These are phyloP conservation scores for Ophion obscuratus DNA, from an alignment of 2,888 invertebrate species.

Conservation along the genomic window DNA sequence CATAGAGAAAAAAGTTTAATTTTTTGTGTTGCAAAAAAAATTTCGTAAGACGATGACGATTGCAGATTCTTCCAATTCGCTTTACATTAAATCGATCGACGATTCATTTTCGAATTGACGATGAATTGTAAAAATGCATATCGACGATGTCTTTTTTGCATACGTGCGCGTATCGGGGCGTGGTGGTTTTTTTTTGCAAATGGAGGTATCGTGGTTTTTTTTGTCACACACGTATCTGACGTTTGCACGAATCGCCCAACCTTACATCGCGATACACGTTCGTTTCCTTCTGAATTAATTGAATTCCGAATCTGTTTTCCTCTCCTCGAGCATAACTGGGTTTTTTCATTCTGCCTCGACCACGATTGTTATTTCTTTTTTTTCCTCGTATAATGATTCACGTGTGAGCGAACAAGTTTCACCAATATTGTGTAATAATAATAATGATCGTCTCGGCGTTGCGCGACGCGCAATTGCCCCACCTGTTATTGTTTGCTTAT, in stretches of 20 bases:
- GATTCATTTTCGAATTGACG: constrained; percentile 10
- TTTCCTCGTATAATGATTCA: constrained; percentile 18
- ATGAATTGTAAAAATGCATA: constrained; percentile 5
- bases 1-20: neutral
- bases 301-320: constrained; percentile 6
- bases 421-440: constrained; percentile 10
- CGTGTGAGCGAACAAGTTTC: constrained; percentile 5
- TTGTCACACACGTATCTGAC: neutral
- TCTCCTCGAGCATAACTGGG: neutral
- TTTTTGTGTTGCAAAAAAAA: neutral
- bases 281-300: neutral
- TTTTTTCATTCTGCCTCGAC: neutral
- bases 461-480: neutral
- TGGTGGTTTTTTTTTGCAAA: constrained; percentile 11
- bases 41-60: neutral
- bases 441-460: neutral
- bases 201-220: neutral
- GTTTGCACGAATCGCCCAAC: neutral
- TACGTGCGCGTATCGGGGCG: constrained; percentile 3
- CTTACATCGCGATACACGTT: neutral
- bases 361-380: constrained; percentile 7
- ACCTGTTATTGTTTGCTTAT: constrained; percentile 4
- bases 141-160: constrained; percentile 2
- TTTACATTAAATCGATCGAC: neutral
- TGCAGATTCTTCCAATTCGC: neutral